These are phyloP conservation scores for Clamator glandarius DNA, from an alignment of 2,797 vertebrate species.

Conservation along the genomic window DNA sequence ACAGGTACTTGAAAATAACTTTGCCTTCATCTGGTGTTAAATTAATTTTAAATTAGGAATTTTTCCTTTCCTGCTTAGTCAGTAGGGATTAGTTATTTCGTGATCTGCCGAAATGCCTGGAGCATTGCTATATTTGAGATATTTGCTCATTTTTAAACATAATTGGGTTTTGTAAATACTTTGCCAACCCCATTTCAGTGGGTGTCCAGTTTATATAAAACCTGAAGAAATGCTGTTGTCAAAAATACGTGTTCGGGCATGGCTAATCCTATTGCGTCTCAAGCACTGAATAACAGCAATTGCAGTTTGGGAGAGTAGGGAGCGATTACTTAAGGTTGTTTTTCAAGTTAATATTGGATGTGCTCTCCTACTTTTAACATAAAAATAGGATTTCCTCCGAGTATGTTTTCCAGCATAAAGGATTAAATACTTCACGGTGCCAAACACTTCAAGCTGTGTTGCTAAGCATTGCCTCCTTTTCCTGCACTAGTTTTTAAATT, in stretches of 20 bases:
- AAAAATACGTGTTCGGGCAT: neutral
- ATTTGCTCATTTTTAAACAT: constrained; percentile 41
- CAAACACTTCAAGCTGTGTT: constrained; percentile 9
- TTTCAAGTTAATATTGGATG: neutral
- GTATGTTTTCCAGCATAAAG: neutral
- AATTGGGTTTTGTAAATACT: constrained; percentile 51
- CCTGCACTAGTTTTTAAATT: constrained; percentile 41
- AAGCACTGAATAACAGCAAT: neutral
- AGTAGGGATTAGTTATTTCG: constrained; percentile 7
- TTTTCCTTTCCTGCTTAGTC: neutral
- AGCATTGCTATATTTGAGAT: constrained; percentile 28
- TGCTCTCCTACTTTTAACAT: constrained; percentile 1
- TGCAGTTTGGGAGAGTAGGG: neutral
- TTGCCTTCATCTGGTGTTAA: neutral
- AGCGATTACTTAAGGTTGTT: neutral
- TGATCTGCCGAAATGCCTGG: constrained; percentile 55
- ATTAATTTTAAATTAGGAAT: neutral
- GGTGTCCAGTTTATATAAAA: constrained; percentile 33
- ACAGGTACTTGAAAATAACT: neutral
- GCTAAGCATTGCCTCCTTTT: constrained; percentile 23
- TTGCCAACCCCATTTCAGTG: constrained; percentile 32
- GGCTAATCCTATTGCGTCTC: neutral
- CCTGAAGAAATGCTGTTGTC: neutral
- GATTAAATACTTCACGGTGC: neutral
- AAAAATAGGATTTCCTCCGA: neutral